Evolutionary conservation across 1,140 invertebrate species (phyloP).

Genomic region (Macrobrachium nipponense): DNA sequence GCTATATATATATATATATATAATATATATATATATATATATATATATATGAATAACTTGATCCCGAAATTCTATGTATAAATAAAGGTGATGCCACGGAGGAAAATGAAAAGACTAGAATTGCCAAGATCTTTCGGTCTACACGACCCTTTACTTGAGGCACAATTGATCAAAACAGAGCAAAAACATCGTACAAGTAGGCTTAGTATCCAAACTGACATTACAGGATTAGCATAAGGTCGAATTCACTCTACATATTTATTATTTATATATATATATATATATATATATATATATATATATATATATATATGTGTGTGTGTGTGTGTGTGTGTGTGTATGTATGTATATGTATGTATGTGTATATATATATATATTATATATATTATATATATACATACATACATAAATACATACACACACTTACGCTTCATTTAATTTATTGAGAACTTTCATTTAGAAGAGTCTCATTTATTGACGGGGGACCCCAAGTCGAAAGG

Average conservation of each 20-base stretch:
- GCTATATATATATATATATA: background rate
- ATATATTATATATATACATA: background rate
- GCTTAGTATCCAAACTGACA: no score
- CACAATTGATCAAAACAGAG: no score
- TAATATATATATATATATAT: background rate
- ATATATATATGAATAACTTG: constrained; percentile 28
- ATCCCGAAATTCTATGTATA: no score
- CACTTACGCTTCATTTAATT: background rate
- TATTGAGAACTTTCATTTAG: background rate
- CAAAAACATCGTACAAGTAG: no score
- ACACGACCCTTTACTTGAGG: no score
- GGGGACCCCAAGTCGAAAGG: no score
- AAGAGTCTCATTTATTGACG: no score
- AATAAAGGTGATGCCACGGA: no score
- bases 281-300: constrained; percentile 31
- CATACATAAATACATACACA: background rate
- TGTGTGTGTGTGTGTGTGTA: background rate
- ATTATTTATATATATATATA: constrained; percentile 26
- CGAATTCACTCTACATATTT: no score
- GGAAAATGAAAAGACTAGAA: no score
- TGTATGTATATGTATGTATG: background rate
- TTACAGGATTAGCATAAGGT: no score
- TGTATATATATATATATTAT: background rate
- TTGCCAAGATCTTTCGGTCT: no score
- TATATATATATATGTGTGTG: constrained; percentile 14